Evolutionary conservation across 2,888 invertebrate species (phyloP).

Genomic region (Orchesellides sinensis): DNA sequence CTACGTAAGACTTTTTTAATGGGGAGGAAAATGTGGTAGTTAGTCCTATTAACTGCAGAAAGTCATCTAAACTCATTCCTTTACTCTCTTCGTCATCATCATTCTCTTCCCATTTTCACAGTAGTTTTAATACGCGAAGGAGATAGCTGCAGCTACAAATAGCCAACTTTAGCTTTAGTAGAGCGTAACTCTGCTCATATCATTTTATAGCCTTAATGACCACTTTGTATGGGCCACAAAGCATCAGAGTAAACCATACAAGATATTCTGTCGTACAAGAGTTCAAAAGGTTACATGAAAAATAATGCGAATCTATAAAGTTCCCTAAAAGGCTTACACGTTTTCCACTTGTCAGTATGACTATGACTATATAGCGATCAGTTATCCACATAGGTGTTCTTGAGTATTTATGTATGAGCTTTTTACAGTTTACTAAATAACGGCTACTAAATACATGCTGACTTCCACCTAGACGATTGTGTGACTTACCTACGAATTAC

Average conservation of each 20-base stretch:
- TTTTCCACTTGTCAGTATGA: too few relatives aligned
- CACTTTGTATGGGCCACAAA: not conserved
- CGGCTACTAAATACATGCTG: not conserved
- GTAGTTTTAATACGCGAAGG: not conserved
- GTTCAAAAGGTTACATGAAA: not conserved
- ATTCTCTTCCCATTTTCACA: not conserved
- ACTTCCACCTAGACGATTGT: not conserved
- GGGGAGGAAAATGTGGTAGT: slow-evolving; percentile 14
- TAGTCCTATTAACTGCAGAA: slow-evolving; percentile 10
- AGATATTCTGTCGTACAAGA: not conserved
- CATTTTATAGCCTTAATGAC: slow-evolving; percentile 15
- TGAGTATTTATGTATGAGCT: too few relatives aligned
- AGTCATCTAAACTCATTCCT: slow-evolving; percentile 18
- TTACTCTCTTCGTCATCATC: not conserved
- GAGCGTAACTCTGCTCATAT: not conserved
- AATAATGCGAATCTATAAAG: not conserved
- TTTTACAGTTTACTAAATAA: not conserved
- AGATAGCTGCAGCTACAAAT: not conserved
- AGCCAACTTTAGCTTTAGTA: not conserved
- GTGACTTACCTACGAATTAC: not conserved
- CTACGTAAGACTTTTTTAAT: too few relatives aligned
- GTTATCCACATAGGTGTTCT: too few relatives aligned
- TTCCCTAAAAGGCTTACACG: not conserved
- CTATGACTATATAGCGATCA: not conserved
- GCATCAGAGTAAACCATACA: too few relatives aligned